Evolutionary conservation across 2,888 invertebrate genomes (phyloP), one percentile per base, ranked within the genome.

Genomic region (Synanthedon andrenaeformis): DNA sequence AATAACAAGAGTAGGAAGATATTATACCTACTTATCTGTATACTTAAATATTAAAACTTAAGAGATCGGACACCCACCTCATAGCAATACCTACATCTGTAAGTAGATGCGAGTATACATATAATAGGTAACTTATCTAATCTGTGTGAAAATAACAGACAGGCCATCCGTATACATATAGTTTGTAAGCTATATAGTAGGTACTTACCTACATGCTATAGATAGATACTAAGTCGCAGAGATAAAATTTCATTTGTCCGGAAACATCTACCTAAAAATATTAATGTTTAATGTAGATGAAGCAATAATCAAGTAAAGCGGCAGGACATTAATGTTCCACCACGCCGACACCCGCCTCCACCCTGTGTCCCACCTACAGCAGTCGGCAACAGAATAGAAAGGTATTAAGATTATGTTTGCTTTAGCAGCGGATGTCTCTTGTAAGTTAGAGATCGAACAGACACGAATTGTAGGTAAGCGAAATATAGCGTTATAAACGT

Each of bases 261-360:
- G 45, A 45, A 13, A 45, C 14, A 13, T n/a, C 45, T n/a, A n/a
- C 14, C 13, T 45, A 45, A 45, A 45, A 45, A 45, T n/a, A n/a
- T n/a, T n/a, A 12, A 56, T 75, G 76, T 66, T 81, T 76, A 82
- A 82, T 82, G 78, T 72, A 62, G 35, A 35, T 35, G 35, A 35
- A 35, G 35, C 35, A 35, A 35, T 35, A 35, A 35, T 35, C 35
- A 10, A 35, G 35, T 35, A 35, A 35, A 5, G n/a, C 35, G 35
- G 35, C 35, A 45, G 6, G 45, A 13, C 13, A 45, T 45, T 45
- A 45, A 45, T n/a, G 35, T 45, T 14, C 13, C 13, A 12, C 14
- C 14, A 8, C n/a, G 45, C 45, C 14, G 45, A 45, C 13, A 45
- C 45, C n/a, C 45, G n/a, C 45, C 13, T 13, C 45, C 14, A 14